Conservation (phyloP, 1,140 invertebrate species). For the Euwallacea similis region DNA sequence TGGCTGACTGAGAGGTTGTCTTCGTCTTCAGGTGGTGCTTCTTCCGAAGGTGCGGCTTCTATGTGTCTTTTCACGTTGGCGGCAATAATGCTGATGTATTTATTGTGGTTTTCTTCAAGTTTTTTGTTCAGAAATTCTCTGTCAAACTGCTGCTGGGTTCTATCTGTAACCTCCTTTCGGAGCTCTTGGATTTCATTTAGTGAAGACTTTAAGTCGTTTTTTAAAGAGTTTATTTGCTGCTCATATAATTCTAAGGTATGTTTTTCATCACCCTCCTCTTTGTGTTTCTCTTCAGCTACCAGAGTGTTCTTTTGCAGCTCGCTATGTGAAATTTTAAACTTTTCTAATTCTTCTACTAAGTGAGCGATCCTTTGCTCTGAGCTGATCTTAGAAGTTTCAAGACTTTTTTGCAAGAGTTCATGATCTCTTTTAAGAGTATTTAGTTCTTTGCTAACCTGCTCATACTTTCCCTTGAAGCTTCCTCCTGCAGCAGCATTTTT, state of each 20-base stretch:
- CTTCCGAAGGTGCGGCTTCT: constrained; percentile 49
- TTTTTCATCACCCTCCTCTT: constrained; percentile 41
- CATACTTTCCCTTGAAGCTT: constrained; percentile 33
- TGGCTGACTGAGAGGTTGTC: constrained; percentile 41
- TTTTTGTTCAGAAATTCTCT: not conserved
- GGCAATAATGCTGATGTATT: constrained; percentile 54
- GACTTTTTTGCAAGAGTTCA: constrained; percentile 33
- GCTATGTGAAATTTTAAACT: constrained; percentile 24
- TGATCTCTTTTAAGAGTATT: constrained; percentile 35
- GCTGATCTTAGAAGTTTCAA: constrained; percentile 35
- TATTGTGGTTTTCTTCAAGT: constrained; percentile 40
- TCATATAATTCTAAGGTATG: constrained; percentile 46
- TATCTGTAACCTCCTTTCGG: not conserved
- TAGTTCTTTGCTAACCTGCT: constrained; percentile 31
- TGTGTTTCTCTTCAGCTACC: constrained; percentile 36
- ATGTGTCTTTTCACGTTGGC: constrained; percentile 58
- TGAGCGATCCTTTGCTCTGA: constrained; percentile 28
- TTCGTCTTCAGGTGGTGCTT: not conserved
- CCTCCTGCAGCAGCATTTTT: constrained; percentile 35
- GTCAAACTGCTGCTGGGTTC: not conserved
- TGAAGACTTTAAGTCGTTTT: constrained; percentile 32
- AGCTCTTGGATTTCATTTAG: not conserved
- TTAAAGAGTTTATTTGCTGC: constrained; percentile 41
- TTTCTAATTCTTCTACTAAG: constrained; percentile 31
- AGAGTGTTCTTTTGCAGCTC: constrained; percentile 35